Conservation (phyloP, 1,140 invertebrate genomes). For the Uloborus diversus region DNA sequence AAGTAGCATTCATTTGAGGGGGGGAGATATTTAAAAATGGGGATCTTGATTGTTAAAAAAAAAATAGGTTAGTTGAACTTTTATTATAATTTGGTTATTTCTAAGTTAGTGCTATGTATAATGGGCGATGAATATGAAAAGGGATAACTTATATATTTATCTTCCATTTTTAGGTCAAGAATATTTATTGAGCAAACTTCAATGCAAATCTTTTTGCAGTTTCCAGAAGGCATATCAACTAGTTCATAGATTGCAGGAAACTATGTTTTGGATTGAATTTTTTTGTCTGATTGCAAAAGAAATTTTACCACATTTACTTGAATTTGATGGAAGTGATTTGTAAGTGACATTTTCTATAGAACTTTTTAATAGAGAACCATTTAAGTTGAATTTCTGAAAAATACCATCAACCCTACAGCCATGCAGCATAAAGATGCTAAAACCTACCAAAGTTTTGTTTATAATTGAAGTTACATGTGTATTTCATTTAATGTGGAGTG, state of each 20-base stretch:
- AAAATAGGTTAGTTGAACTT: neutral
- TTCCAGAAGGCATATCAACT: neutral
- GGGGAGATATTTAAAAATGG: neutral
- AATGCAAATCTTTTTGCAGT: neutral
- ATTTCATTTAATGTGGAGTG: no score
- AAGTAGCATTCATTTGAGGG: neutral
- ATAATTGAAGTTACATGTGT: no score
- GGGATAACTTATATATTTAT: no score
- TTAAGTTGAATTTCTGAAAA: no score
- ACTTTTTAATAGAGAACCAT: no score
- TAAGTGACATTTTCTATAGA: neutral
- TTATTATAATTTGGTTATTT: neutral
- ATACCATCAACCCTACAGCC: no score
- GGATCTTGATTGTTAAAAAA: neutral
- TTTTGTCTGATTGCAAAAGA: neutral
- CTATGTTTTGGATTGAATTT: slow-evolving; percentile 28
- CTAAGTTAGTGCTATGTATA: neutral
- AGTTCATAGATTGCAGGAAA: slow-evolving; percentile 22
- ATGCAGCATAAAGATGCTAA: no score
- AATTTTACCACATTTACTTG: neutral
- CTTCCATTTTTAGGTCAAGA: neutral
- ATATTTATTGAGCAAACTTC: neutral
- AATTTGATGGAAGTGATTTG: slow-evolving; percentile 14
- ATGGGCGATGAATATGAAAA: no score
- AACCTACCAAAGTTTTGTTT: no score